These are phyloP conservation scores for Drosophila santomea DNA, from an alignment of 1,140 invertebrate genomes.

Conservation along the genomic window DNA sequence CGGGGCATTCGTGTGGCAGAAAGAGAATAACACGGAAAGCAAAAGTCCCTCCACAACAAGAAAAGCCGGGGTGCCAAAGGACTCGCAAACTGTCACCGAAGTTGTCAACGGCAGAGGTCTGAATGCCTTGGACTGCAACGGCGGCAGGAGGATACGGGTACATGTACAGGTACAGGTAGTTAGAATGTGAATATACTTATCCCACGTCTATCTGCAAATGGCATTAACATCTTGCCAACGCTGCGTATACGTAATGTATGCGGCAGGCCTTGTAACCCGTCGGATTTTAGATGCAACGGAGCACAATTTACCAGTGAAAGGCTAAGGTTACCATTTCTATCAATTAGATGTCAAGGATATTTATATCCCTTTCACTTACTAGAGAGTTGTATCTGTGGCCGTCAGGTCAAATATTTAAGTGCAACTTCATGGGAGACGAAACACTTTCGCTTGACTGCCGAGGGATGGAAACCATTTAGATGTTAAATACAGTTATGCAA, in stretches of 20 bases:
- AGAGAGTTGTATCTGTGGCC: background rate
- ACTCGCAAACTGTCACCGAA: constrained; percentile 70
- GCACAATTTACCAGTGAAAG: background rate
- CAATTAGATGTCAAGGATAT: constrained; percentile 7
- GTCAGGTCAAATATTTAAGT: constrained; percentile 6
- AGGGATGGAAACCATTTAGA: constrained; percentile 68
- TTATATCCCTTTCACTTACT: background rate
- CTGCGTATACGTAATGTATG: constrained; percentile 30
- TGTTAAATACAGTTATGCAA: constrained; percentile 82
- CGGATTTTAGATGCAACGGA: background rate
- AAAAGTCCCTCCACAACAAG: constrained; percentile 20
- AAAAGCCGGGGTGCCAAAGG: constrained; percentile 16
- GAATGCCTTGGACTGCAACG: background rate
- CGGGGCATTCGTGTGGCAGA: constrained; percentile 57
- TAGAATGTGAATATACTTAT: constrained; percentile 22
- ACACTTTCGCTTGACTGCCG: constrained; percentile 55
- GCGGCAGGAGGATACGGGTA: constrained; percentile 22
- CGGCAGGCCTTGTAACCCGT: constrained; percentile 13
- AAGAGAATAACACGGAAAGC: constrained; percentile 45
- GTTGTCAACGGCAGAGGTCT: constrained; percentile 53
- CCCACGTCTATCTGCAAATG: constrained; percentile 18
- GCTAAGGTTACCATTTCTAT: background rate
- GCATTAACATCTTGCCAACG: constrained; percentile 23
- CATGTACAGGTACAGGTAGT: constrained; percentile 13
- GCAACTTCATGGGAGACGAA: background rate